Conservation (phyloP, 2,113 vertebrate species). For the Natator depressus region DNA sequence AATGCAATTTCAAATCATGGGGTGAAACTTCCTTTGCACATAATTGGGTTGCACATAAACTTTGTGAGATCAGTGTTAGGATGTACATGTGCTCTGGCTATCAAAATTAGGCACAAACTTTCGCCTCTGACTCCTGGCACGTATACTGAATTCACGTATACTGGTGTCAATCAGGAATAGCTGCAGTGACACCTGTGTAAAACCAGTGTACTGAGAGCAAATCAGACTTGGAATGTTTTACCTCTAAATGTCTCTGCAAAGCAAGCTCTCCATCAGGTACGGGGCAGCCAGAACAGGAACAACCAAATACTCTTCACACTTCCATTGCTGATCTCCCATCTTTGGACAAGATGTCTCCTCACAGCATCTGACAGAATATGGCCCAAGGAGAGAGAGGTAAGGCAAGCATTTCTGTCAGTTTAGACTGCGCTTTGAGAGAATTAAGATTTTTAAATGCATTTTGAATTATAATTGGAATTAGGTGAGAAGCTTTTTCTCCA, state of each 20-base stretch:
- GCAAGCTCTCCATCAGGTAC: neutral
- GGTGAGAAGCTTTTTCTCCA: neutral
- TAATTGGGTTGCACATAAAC: neutral
- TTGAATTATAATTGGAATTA: conserved; percentile 70
- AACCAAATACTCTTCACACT: neutral
- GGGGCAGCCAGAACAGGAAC: neutral
- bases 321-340: neutral
- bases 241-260: neutral
- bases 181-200: neutral
- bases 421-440: conserved; percentile 44
- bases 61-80: neutral
- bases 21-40: neutral
- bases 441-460: conserved; percentile 65
- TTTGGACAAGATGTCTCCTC: neutral
- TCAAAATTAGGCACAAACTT: neutral
- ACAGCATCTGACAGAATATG: neutral
- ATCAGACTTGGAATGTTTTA: neutral
- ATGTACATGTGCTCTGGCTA: neutral
- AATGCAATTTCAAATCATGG: neutral
- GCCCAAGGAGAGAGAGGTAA: neutral
- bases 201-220: neutral
- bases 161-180: neutral
- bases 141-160: neutral
- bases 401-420: neutral
- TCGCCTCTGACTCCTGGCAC: neutral